These are phyloP conservation scores for Sternotherus odoratus DNA, from an alignment of 2,797 vertebrate genomes.

Conservation along the genomic window DNA sequence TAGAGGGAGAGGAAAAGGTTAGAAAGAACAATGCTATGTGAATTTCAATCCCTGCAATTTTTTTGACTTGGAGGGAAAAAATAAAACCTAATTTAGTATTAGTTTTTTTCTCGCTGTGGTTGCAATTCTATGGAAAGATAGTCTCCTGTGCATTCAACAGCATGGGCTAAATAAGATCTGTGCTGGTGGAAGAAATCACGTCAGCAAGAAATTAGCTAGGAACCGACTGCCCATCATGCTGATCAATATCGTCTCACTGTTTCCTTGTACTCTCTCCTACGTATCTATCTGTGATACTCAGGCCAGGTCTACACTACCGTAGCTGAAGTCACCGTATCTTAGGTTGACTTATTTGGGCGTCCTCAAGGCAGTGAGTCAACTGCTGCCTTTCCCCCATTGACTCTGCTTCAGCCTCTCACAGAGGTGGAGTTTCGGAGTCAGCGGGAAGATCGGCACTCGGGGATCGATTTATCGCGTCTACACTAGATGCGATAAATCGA, in stretches of 20 bases:
- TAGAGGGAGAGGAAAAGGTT: not conserved
- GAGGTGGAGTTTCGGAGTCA: no score
- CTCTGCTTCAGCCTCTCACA: no score
- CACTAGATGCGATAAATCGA: no score
- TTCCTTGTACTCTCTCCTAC: not conserved
- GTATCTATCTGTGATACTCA: not conserved
- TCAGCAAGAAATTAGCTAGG: not conserved
- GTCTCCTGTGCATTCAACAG: not conserved
- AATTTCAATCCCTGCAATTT: not conserved
- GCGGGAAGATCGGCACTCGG: no score
- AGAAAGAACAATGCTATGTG: not conserved
- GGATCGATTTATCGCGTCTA: no score
- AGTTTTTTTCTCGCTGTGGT: not conserved
- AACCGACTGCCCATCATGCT: not conserved
- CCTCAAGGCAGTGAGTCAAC: no score
- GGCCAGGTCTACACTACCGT: no score
- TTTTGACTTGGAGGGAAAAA: not conserved
- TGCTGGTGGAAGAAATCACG: not conserved
- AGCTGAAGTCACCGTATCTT: no score
- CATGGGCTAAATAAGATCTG: not conserved
- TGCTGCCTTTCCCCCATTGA: no score
- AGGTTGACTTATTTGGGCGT: no score
- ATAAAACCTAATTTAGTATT: constrained; percentile 3
- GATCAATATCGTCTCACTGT: not conserved
- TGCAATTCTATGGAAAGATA: constrained; percentile 1